phyloP scores from a whole-genome alignment of 2,888 invertebrate genomes.

The Gryllus longicercus region DNA sequence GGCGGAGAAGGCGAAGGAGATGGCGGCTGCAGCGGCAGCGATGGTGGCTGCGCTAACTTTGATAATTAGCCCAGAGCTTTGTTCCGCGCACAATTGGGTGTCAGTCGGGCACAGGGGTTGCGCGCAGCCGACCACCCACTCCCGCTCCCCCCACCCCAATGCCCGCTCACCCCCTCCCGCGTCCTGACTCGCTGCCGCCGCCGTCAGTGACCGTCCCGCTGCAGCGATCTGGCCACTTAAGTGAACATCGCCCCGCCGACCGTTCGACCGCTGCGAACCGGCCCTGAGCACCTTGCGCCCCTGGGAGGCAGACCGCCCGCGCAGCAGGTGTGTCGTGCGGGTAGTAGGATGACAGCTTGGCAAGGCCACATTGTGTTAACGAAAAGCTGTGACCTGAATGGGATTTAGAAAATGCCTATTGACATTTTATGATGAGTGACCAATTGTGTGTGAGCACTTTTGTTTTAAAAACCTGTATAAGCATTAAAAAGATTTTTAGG shows the following conservation, averaged over 20 bases:
- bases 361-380: no score
- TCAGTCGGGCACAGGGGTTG: neutral
- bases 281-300: no score
- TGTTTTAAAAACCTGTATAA: no score
- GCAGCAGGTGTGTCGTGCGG: no score
- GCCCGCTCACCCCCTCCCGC: neutral
- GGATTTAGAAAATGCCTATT: no score
- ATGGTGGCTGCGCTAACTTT: neutral
- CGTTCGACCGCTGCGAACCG: neutral
- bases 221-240: conserved; percentile 3
- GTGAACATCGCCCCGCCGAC: neutral
- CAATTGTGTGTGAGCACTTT: no score
- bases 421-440: no score
- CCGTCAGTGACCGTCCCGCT: neutral
- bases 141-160: neutral
- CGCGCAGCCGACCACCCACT: neutral
- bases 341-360: no score
- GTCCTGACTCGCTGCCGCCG: neutral
- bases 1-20: neutral
- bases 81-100: conserved; percentile 17
- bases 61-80: conserved; percentile 17
- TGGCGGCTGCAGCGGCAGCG: neutral
- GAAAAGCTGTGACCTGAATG: no score
- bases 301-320: no score
- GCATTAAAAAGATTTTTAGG: no score